phyloP scores from a whole-genome alignment of 2,888 invertebrate species.

The Eupithecia dodoneata region DNA sequence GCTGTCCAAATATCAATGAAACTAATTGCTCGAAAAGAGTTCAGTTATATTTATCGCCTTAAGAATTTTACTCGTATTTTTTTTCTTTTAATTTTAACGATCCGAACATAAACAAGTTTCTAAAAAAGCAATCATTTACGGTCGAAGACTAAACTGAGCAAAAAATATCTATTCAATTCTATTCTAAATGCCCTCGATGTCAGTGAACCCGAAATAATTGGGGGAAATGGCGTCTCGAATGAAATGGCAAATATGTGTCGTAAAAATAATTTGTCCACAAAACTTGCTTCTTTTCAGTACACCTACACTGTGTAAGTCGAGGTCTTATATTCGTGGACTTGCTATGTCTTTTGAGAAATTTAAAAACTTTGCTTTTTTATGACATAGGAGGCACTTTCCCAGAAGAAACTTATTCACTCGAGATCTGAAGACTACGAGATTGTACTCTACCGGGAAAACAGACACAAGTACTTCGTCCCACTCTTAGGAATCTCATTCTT shows the following conservation, averaged over 20 bases:
- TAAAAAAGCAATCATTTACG: conserved; percentile 3
- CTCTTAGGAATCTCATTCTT: neutral
- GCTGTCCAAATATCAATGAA: no score
- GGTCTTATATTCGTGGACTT: neutral
- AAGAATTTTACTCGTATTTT: no score
- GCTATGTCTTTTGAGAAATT: neutral
- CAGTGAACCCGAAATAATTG: conserved; percentile 34
- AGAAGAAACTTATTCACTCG: no score
- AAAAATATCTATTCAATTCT: neutral
- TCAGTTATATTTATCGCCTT: no score
- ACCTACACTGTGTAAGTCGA: neutral
- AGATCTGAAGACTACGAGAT: neutral
- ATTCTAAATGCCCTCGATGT: conserved; percentile 15
- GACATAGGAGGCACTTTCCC: neutral
- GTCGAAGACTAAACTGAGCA: conserved; percentile 1
- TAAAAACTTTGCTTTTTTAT: no score
- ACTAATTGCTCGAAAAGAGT: no score
- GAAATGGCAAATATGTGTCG: conserved; percentile 27
- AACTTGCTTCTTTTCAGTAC: conserved; percentile 48
- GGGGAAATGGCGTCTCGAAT: conserved; percentile 25
- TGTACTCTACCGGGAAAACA: neutral
- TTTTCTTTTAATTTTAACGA: neutral
- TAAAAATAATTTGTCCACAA: conserved; percentile 49
- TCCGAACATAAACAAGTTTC: neutral
- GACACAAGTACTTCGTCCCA: neutral